Evolutionary conservation across 2,888 invertebrate species (phyloP).

Genomic region (Epinotia brunnichana): DNA sequence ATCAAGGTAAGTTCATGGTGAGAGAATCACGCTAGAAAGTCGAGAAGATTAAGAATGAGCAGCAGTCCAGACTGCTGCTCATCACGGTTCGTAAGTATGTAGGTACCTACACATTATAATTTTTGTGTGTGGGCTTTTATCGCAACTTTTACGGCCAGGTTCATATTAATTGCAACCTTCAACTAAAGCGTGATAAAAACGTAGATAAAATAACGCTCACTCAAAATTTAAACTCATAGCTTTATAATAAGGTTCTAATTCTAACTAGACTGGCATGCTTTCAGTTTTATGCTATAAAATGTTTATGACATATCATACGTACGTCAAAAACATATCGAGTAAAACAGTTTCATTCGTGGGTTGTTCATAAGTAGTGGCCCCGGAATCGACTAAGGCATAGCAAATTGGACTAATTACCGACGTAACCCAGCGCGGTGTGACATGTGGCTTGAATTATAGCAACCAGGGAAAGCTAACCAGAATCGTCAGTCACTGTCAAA

Average conservation of each 20-base stretch:
- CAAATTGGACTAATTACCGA: conserved; percentile 77
- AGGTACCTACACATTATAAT: not conserved
- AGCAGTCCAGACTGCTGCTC: not conserved
- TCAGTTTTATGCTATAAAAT: not conserved
- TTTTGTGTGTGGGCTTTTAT: not conserved
- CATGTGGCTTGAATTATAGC: conserved; percentile 68
- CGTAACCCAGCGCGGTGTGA: conserved; percentile 62
- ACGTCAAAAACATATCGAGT: too few relatives aligned
- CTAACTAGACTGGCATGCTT: not conserved
- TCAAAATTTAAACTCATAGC: not conserved
- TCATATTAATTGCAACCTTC: conserved; percentile 21
- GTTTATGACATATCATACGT: not conserved
- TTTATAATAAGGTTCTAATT: not conserved
- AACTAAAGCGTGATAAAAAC: conserved; percentile 25
- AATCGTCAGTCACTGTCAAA: conserved; percentile 35
- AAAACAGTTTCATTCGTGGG: too few relatives aligned
- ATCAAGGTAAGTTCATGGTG: not conserved
- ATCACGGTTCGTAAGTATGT: not conserved
- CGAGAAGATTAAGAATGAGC: not conserved
- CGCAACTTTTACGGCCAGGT: not conserved
- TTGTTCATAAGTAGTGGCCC: conserved; percentile 49
- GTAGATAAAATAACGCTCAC: conserved; percentile 12
- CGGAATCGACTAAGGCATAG: conserved; percentile 68
- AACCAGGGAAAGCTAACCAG: conserved; percentile 20
- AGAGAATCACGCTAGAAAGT: not conserved